phyloP scores from a whole-genome alignment of 2,888 invertebrate species.

The Stenolophus ochropezus region DNA sequence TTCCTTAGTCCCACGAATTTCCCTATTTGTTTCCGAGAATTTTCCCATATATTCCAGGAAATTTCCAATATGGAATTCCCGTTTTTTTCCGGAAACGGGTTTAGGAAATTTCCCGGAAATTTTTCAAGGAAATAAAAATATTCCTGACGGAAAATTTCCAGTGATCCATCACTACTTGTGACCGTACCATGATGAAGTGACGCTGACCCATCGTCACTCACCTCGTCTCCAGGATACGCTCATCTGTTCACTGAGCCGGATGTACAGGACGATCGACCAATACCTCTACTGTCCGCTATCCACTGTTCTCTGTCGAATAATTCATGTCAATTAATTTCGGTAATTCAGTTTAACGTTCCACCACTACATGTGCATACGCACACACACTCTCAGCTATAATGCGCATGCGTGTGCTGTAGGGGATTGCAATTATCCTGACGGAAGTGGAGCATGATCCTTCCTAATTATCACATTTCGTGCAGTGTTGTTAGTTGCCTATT shows the following conservation, averaged over 20 bases:
- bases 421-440: constrained; percentile 53
- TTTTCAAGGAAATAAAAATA: too few relatives aligned
- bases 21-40: too few relatives aligned
- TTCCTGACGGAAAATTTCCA: too few relatives aligned
- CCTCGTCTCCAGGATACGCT: not conserved
- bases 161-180: too few relatives aligned
- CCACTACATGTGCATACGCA: constrained; percentile 66
- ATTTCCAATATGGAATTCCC: too few relatives aligned
- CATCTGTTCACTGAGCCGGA: constrained; percentile 2
- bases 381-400: not conserved
- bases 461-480: constrained; percentile 54
- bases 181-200: not conserved
- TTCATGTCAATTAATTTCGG: constrained; percentile 72
- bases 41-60: too few relatives aligned
- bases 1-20: too few relatives aligned
- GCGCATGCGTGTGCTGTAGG: constrained; percentile 8
- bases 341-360: constrained; percentile 71
- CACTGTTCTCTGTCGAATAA: constrained; percentile 67
- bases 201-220: not conserved
- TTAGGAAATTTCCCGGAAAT: too few relatives aligned
- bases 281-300: constrained; percentile 64
- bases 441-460: constrained; percentile 52
- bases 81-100: too few relatives aligned
- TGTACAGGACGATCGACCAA: constrained; percentile 39
- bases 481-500: constrained; percentile 21